phyloP scores from a whole-genome alignment of 2,113 vertebrate species.

The Tragelaphus imberbis region DNA sequence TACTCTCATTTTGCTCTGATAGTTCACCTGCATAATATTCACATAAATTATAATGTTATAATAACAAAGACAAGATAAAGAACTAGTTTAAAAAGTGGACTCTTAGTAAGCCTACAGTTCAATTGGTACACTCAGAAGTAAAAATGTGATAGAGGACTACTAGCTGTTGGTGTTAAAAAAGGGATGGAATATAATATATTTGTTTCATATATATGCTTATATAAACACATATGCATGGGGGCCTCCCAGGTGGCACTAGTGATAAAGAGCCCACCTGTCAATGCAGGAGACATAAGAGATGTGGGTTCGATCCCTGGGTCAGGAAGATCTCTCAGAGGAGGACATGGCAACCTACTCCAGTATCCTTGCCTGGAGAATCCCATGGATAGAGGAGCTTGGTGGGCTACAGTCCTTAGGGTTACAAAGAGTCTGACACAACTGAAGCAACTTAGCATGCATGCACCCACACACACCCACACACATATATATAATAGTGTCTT shows the following conservation, averaged over 20 bases:
- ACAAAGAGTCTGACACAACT: neutral
- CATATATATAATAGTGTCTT: neutral
- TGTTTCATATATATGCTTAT: neutral
- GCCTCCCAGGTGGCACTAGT: neutral
- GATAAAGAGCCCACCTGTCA: neutral
- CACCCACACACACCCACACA: accelerated
- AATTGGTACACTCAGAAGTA: neutral
- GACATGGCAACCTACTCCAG: neutral
- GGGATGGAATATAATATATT: neutral
- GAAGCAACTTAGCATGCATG: neutral
- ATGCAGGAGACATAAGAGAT: neutral
- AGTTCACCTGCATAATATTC: neutral
- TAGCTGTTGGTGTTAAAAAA: neutral
- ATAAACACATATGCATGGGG: neutral
- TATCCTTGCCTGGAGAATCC: neutral
- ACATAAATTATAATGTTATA: neutral
- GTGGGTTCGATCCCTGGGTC: neutral
- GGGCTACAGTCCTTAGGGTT: neutral
- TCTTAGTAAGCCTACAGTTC: neutral
- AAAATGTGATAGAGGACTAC: neutral
- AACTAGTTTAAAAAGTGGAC: neutral
- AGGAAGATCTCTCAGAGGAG: neutral
- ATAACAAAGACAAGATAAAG: neutral
- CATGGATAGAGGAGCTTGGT: neutral
- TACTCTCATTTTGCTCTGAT: neutral